phyloP scores from a whole-genome alignment of 2,888 invertebrate species.

The Xylota segnis region DNA sequence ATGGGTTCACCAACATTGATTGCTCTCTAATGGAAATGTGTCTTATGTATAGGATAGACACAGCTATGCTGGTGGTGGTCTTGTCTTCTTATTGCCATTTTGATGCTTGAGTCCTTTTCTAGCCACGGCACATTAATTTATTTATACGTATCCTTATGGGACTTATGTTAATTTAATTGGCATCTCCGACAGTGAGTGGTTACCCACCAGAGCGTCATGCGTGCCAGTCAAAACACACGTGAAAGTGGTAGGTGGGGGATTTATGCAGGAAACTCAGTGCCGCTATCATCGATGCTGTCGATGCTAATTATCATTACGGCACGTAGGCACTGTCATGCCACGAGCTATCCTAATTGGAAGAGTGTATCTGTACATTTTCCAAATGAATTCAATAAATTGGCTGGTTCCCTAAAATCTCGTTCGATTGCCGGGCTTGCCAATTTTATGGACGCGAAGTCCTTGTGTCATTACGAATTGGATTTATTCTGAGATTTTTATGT shows the following conservation, averaged over 20 bases:
- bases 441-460: conserved; percentile 19
- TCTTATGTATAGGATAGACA: conserved; percentile 41
- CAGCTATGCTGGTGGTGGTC: conserved; percentile 9
- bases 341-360: conserved; percentile 60
- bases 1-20: conserved; percentile 73
- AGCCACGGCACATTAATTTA: conserved; percentile 54
- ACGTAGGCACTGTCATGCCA: conserved; percentile 25
- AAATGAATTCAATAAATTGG: conserved; percentile 51
- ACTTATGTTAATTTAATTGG: conserved; percentile 74
- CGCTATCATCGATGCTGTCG: conserved; percentile 38
- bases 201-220: conserved; percentile 27
- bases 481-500: conserved; percentile 36
- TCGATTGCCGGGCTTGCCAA: conserved; percentile 19
- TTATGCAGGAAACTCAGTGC: conserved; percentile 11
- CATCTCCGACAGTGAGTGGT: conserved; percentile 44
- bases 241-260: conserved; percentile 39
- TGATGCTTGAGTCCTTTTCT: conserved; percentile 14
- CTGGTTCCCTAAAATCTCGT: conserved; percentile 23
- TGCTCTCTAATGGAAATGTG: conserved; percentile 72
- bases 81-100: conserved; percentile 14
- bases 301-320: conserved; percentile 51
- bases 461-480: conserved; percentile 28
- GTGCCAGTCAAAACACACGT: conserved; percentile 38
- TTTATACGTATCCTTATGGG: conserved; percentile 56
- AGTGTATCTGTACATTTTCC: conserved; percentile 15